Percentiles rank a stretch among this genome's conserved stretches.
These are phyloP conservation scores for Myopa tessellatipennis DNA, from an alignment of 2,888 invertebrate genomes.

Conservation along the genomic window DNA sequence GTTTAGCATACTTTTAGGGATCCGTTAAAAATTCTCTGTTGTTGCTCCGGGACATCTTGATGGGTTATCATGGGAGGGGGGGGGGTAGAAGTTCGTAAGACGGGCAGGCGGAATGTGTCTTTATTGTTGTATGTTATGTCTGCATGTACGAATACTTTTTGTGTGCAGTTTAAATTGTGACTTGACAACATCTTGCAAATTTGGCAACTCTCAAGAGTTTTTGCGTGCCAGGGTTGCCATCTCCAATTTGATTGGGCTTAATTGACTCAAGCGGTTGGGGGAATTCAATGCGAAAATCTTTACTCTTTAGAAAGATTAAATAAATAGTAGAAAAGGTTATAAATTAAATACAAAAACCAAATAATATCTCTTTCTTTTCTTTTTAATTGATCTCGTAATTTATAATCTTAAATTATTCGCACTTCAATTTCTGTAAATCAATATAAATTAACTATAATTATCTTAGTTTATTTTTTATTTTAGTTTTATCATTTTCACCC, in stretches of 20 bases:
- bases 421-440: too few species aligned
- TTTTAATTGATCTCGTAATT: not conserved
- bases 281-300: not conserved
- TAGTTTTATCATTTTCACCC: too few species aligned
- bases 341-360: not conserved
- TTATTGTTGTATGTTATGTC: not conserved
- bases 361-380: not conserved
- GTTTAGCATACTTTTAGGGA: slow-evolving; percentile 38
- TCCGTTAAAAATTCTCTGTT: slow-evolving; percentile 30
- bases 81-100: not conserved
- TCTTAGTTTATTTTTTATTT: too few species aligned
- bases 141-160: slow-evolving; percentile 1
- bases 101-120: not conserved
- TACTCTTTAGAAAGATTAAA: not conserved
- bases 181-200: slow-evolving; percentile 36
- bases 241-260: not conserved
- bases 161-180: slow-evolving; percentile 26
- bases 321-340: not conserved
- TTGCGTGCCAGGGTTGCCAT: slow-evolving; percentile 5
- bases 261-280: not conserved
- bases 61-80: too few species aligned
- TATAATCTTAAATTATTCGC: too few species aligned
- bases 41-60: not conserved
- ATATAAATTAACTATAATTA: too few species aligned
- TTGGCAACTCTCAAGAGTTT: slow-evolving; percentile 28